Evolutionary conservation across 2,797 vertebrate species (phyloP).

Genomic region (Myripristis murdjan): DNA sequence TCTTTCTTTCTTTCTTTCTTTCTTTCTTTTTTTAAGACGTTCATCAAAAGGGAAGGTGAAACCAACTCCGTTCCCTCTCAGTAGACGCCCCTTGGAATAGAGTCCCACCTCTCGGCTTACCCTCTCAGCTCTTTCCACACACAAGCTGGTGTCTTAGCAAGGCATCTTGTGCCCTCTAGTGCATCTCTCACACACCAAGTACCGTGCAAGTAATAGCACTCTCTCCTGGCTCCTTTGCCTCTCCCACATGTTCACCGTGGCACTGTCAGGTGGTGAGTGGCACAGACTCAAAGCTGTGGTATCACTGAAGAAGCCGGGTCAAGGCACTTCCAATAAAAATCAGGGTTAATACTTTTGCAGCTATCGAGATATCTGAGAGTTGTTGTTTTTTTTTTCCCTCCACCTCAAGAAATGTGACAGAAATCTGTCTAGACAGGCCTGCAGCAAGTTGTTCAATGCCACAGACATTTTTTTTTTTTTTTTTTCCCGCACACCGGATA

Average conservation of each 20-base stretch:
- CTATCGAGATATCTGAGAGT: conserved; percentile 23
- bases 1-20: too few relatives aligned
- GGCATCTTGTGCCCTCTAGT: conserved; percentile 89
- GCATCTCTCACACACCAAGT: conserved; percentile 61
- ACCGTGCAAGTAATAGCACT: conserved; percentile 20
- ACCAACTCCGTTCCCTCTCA: conserved; percentile 10
- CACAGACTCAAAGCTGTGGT: not conserved
- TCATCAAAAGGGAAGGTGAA: conserved; percentile 26
- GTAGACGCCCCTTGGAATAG: conserved; percentile 4
- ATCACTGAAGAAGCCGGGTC: not conserved
- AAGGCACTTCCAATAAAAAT: conserved; percentile 15
- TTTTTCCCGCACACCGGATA: not conserved
- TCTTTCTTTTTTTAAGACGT: conserved; percentile 1
- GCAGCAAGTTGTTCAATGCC: not conserved
- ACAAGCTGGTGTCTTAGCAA: conserved; percentile 55
- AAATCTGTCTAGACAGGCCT: not conserved
- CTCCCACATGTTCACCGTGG: not conserved
- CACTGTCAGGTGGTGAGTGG: conserved; percentile 9
- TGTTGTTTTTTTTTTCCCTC: not conserved
- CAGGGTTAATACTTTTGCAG: conserved; percentile 31
- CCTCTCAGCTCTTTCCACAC: conserved; percentile 30
- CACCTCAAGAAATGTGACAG: not conserved
- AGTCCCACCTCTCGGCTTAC: conserved; percentile 24
- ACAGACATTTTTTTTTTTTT: conserved; percentile 8
- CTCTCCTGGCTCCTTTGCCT: conserved; percentile 5